phyloP scores from a whole-genome alignment of 2,113 vertebrate genomes.

The Podarcis muralis region DNA sequence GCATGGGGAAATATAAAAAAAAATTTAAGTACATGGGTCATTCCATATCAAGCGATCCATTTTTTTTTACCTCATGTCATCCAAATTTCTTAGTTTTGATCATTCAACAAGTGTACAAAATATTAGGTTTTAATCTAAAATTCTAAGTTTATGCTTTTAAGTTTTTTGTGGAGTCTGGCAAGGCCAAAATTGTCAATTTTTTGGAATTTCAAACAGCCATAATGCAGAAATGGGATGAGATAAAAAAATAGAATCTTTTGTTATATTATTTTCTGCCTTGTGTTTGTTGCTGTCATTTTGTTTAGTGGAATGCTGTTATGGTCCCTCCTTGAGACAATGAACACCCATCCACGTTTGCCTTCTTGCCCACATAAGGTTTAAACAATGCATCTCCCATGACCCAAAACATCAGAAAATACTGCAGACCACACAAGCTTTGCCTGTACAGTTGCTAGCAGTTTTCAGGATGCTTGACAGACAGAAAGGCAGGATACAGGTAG shows the following conservation, averaged over 20 bases:
- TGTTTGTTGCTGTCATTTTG: neutral
- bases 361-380: neutral
- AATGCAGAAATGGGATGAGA: too few relatives aligned
- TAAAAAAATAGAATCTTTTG: neutral
- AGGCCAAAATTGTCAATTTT: too few relatives aligned
- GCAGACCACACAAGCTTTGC: neutral
- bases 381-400: neutral
- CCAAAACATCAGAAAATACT: neutral
- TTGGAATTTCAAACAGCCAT: too few relatives aligned
- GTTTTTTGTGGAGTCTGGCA: too few relatives aligned
- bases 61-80: too few relatives aligned
- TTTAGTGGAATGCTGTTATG: too few relatives aligned
- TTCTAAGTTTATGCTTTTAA: too few relatives aligned
- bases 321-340: neutral
- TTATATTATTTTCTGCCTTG: neutral
- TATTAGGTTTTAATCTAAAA: too few relatives aligned
- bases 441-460: neutral
- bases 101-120: too few relatives aligned
- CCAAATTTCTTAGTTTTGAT: too few relatives aligned
- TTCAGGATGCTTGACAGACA: neutral
- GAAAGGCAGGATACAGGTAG: neutral
- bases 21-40: neutral
- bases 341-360: neutral
- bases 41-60: too few relatives aligned
- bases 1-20: neutral